A percentile compares a stretch with the other conserved stretches of the same genome.
Evolutionary conservation across 1,140 invertebrate genomes (phyloP).

Genomic region (Macrosteles quadrilineatus): DNA sequence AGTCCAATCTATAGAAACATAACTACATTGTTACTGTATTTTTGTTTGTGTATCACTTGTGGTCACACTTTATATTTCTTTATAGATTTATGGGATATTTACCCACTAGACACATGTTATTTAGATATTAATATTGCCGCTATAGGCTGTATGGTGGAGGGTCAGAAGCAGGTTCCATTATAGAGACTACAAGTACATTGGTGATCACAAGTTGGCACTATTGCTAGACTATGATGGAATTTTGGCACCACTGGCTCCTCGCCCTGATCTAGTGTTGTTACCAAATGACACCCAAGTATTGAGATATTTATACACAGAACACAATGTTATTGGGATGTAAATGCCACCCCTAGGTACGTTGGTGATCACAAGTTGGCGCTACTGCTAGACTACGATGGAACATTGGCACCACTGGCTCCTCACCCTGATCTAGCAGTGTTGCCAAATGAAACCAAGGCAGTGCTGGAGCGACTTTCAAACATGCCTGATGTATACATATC

Average conservation of each 20-base stretch:
- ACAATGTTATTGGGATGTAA: slow-evolving; percentile 41
- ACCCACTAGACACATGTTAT: no score
- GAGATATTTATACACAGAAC: not conserved
- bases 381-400: slow-evolving; percentile 87
- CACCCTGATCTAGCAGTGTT: slow-evolving; percentile 86
- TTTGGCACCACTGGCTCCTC: slow-evolving; percentile 81
- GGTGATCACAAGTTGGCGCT: slow-evolving; percentile 82
- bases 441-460: slow-evolving; percentile 81
- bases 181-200: slow-evolving; percentile 79
- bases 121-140: no score
- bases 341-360: slow-evolving; percentile 84
- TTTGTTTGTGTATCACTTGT: no score
- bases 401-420: slow-evolving; percentile 82
- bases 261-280: slow-evolving; percentile 83
- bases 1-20: no score
- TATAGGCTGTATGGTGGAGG: no score
- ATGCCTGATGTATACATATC: slow-evolving; percentile 86
- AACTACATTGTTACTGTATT: no score
- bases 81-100: no score
- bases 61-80: no score
- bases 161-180: no score
- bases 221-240: slow-evolving; percentile 90
- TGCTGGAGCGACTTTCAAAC: slow-evolving; percentile 80
- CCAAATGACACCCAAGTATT: slow-evolving; percentile 83
- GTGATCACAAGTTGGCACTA: slow-evolving; percentile 79